Evolutionary conservation across 2,113 vertebrate genomes (phyloP), one percentile per base, ranked within the genome.

Genomic region (Microtus montanus): DNA sequence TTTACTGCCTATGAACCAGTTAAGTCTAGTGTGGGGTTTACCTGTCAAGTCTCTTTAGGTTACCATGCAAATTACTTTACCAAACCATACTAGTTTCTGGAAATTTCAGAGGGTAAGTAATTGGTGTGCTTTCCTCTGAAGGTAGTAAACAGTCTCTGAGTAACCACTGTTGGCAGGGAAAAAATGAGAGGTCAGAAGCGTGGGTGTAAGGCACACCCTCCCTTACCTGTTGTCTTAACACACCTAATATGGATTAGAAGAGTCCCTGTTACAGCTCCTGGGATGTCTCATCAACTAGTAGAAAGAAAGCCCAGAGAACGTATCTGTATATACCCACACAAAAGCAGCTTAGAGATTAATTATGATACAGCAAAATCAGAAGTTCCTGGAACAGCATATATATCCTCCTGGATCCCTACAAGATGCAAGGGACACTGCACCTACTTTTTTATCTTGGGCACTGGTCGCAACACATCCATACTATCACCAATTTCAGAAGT

Each of bases 331-430:
- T 24, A 49, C 41, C 30, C 28, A 58, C 15, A 73, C 33, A 35
- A 91, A 7, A 22, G 79, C 77, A 78, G 66, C 70, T 68, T 92
- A 93, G 22, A 71, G 35, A 75, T 85, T 47, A 79, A 93, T 26
- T 61, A 20, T 38, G 71, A 38, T 64, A 33, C 35, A 70, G 33
- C 20, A 75, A 66, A 80, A 92, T 41, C 41, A 47, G n/a, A 95
- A 77, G 19, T 66, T 87, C 19, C 20, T 61, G 58, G 41, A 30
- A 89, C 24, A 35, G 19, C 44, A 28, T 9, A 38, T 5, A 24
- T 12, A 28, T 7, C 28, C 41, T 71, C 38, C 26, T 41, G 17
- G 4, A 22, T 71, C 7, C 41, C 12, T 78, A 20, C 1, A 44
- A 87, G 47, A 78, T 87, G 33, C n/a, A 87, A 89, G 73, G n/a